A percentile compares a stretch with the other conserved stretches of the same genome.
These are phyloP conservation scores for Aleiodes testaceus DNA, from an alignment of 2,888 invertebrate genomes.

Conservation along the genomic window DNA sequence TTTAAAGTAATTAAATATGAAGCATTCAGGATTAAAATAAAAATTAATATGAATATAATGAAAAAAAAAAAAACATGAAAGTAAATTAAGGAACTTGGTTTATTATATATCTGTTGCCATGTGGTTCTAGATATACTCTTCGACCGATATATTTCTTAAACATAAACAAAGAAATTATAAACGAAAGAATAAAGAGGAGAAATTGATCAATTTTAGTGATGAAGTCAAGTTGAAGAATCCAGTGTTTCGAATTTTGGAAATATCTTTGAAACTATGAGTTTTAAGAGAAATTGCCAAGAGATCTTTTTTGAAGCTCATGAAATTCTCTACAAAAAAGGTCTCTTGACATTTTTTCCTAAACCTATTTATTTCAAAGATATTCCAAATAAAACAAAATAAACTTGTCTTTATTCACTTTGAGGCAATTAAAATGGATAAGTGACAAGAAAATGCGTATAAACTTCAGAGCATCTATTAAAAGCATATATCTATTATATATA, in stretches of 20 bases:
- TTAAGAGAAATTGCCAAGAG: too few relatives aligned
- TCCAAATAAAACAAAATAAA: too few relatives aligned
- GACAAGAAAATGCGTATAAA: constrained; percentile 22
- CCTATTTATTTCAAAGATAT: too few relatives aligned
- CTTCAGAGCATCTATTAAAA: constrained; percentile 31
- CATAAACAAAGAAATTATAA: constrained; percentile 55
- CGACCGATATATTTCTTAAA: constrained; percentile 65
- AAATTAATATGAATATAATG: constrained; percentile 56
- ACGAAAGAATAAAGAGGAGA: constrained; percentile 37
- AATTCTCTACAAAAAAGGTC: too few relatives aligned
- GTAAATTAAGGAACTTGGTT: constrained; percentile 68
- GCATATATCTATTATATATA: constrained; percentile 31
- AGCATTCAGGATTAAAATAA: constrained; percentile 17
- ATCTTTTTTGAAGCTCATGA: too few relatives aligned
- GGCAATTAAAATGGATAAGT: not conserved
- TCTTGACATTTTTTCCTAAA: too few relatives aligned
- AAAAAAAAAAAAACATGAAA: constrained; percentile 70
- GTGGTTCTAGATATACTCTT: constrained; percentile 67
- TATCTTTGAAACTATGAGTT: not conserved
- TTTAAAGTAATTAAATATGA: not conserved
- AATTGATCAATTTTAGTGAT: constrained; percentile 14
- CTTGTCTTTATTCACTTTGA: too few relatives aligned
- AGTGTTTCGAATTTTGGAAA: not conserved
- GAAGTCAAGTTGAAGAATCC: too few relatives aligned
- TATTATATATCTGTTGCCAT: constrained; percentile 63